Base-by-base conservation (phyloP, 2,797 vertebrate genomes). In the Notamacropus eugenii region DNA sequence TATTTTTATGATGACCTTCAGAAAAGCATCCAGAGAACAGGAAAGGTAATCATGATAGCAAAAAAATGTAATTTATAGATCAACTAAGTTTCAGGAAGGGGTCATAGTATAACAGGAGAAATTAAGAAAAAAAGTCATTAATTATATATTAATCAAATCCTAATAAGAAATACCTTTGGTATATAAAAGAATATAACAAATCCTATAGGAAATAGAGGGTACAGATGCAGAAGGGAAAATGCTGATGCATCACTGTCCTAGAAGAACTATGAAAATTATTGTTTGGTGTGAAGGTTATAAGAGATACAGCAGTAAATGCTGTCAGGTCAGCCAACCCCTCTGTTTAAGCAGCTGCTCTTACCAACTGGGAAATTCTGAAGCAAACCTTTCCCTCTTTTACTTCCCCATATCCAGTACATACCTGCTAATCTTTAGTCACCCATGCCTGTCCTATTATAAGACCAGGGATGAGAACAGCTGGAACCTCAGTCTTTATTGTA, bases 151-250 rank as follows among this genome's bases (percentile, higher is more conserved):
- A 91, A 54, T 87, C 11, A 92, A 93, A 74, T 74, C 16, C 62
- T 93, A 92, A 93, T 28, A 92, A 90, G 56, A 92, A 94, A 87
- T 50, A 27, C 67, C 55, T 54, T 90, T 59, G 34, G 19, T 46
- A 40, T 67, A 57, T 67, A 29, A 90, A n/a, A n/a, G 40, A n/a
- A 11, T 34, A 34, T 52, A 12, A 16, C 9, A 55, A 19, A 57
- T 96, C 54, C 57, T 55, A 54, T n/a, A 24, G 50, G n/a, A 74
- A 74, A 40, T 34, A 54, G 74, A 67, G 54, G 34, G 52, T 90
- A 90, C n/a, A 22, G 58, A 74, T 82, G 19, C 10, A n/a, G 4
- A 12, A 0, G 27, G 50, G 31, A 12, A 28, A 5, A 0, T 11
- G 55, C 34, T 74, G 56, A 31, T 14, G 4, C 0, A 19, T 59